Evolutionary conservation across 2,888 invertebrate species (phyloP), one percentile per base, ranked within the genome.

Genomic region (Ceratothoa steindachneri): DNA sequence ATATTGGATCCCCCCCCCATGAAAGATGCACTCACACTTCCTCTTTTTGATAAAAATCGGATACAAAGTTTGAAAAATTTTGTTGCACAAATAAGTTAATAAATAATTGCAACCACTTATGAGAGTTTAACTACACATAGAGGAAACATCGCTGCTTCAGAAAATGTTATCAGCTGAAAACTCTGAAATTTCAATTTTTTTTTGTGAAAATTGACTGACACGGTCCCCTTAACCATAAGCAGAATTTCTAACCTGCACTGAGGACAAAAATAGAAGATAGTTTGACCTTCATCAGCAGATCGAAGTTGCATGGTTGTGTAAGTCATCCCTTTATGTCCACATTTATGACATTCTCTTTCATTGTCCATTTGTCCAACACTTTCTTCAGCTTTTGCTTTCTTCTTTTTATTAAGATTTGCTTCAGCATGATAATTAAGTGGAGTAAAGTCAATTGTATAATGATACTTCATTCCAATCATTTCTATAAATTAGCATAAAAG

Each of bases 241-340:
- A n/a, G n/a, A n/a, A n/a, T n/a, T n/a, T n/a, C n/a, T n/a, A 69
- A 89, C 90, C 90, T 91, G 90, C 98, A 99, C 83, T 92, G 91
- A 24, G 91, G 89, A 86, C 99, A 99, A 0, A 95, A 95, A 83
- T 94, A 99, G 86, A 99, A 98, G 1, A 99, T 95, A 0, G 98
- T 99, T 85, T 99, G 98, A 0, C 98, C 98, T 89, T 99, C 99
- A 89, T 99, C 98, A 24, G 97, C 98, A 0, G 97, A 97, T 81
- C 98, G 87, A 29, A 98, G 87, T 84, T 99, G 98, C 69, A 96
- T 85, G 0, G 98, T 97, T 3, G 95, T 93, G 84, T 97, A 98
- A 0, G 93, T 93, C 95, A 97, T 97, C 83, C 91, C 90, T 52
- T 93, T 91, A 83, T 95, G 89, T 0, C 90, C 91, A 86, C 98